Evolutionary conservation across 2,888 invertebrate genomes (phyloP), one percentile per base, ranked within the genome.

Genomic region (Xestia sexstrigata): DNA sequence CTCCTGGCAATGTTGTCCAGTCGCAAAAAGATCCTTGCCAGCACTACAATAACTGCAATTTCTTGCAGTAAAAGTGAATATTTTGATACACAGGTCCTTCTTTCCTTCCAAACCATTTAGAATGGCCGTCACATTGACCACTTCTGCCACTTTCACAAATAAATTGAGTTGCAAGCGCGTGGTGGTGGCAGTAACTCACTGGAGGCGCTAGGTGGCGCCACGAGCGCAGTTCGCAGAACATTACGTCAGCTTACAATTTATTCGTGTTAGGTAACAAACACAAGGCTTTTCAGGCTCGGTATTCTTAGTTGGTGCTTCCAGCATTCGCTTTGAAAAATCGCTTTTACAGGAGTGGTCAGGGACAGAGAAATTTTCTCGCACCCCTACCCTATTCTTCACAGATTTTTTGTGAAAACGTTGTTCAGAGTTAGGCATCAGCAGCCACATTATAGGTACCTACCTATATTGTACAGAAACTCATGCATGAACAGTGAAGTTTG

Each of bases 171-270:
- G 20, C 55, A n/a, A 55, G 13, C 63, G 60, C 49, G 60, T 15
- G 30, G 47, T 47, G 69, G 45, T 42, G n/a, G 73, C 71, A 70
- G 70, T 83, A 87, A 83, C 58, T 84, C 74, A 80, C 23, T 6
- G 17, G 55, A 17, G 20, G 55, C 70, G 49, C 45, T 67, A 69
- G 75, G 49, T 73, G 79, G 79, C 30, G 73, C 79, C 47, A 30
- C 73, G 58, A 63, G 76, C 70, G 63, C 69, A 69, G 60, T 76
- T 66, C 72, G 58, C 74, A 55, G 78, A 65, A 77, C 79, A 67
- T 74, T 74, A 65, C 58, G 42, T 47, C 6, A 58, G 17, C 68
- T 68, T 39, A 67, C 76, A 72, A 80, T 87, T 84, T 84, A 84
- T 86, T 82, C 52, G 26, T 52, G 39, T 84, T 73, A 75, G 60